Evolutionary conservation across 2,113 vertebrate species (phyloP).

Genomic region (Agapornis roseicollis): DNA sequence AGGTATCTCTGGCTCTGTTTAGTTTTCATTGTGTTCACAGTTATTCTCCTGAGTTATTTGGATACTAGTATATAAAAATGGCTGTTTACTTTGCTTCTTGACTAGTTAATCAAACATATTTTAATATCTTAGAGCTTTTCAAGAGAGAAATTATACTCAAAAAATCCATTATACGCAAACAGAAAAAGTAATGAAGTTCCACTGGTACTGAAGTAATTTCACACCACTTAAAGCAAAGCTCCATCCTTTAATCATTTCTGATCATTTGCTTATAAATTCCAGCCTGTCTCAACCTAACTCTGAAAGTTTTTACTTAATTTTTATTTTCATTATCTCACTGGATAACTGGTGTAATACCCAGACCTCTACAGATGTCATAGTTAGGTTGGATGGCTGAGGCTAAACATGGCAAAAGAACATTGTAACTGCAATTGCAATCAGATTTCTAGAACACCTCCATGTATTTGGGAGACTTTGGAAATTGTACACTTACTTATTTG

Average conservation of each 20-base stretch:
- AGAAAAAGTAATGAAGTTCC: slow-evolving; percentile 35
- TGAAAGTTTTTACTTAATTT: not conserved
- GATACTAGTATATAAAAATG: slow-evolving; percentile 33
- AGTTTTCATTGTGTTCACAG: slow-evolving; percentile 57
- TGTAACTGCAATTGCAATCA: not conserved
- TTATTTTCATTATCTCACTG: not conserved
- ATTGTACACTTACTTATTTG: not conserved
- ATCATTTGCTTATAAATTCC: not conserved
- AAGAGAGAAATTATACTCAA: slow-evolving; percentile 1
- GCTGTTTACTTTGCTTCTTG: slow-evolving; percentile 38
- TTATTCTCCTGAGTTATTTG: slow-evolving; percentile 44
- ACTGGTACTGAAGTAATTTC: slow-evolving; percentile 33
- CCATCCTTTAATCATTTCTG: slow-evolving; percentile 19
- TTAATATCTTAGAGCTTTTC: slow-evolving; percentile 42
- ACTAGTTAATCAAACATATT: slow-evolving; percentile 34
- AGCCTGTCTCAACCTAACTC: not conserved
- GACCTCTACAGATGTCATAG: not conserved
- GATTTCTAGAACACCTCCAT: not conserved
- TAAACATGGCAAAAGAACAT: not conserved
- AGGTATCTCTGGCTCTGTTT: slow-evolving; percentile 36
- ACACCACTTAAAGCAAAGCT: slow-evolving; percentile 28
- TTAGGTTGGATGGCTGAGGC: not conserved
- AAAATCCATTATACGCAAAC: slow-evolving; percentile 27
- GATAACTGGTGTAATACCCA: not conserved
- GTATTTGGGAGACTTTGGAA: not conserved